Base-by-base conservation (phyloP, 2,888 invertebrate genomes). In the Idaea aversata region DNA sequence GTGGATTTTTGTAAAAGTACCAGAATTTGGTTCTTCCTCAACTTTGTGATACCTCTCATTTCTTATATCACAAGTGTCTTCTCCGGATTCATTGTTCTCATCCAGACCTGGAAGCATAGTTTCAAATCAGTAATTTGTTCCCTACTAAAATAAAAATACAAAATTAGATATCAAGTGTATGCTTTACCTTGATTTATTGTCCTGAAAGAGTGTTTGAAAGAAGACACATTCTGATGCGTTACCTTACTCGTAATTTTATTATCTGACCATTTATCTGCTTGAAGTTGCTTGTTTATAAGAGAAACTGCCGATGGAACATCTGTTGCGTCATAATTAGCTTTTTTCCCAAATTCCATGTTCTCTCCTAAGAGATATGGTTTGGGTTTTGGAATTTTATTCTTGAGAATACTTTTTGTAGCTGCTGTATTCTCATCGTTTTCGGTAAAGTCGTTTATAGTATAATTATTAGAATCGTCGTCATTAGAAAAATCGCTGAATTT, bases 291-390 rank as follows among this genome's bases (percentile, higher is more conserved):
- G 75, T 91, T 92, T 69, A 91, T 89, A 60, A 91, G 75, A 47
- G 88, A 86, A 66, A 91, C 88, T 67, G 88, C 88, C 65, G 85
- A 84, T 63, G 82, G 75, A 63, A 80, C 81, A 67, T 72, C 69
- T 57, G 70, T 67, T 65, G 69, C 71, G 62, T 79, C 77, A 68
- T 80, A 76, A 73, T 81, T 77, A 71, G 76, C 74, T 62, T 76
- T 69, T 59, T 73, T 70, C 84, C 92, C 90, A 84, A 92, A 86
- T 67, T 89, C 93, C 79, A 94, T 93, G 84, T 95, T 95, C 82
- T 95, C 95, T 63, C 96, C 96, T 77, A 96, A 90, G 81, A 95
- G 95, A 89, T 96, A 96, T 75, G 96, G 96, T 84, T 94, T 95
- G 78, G 96, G 96, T 83, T 96, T 96, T 59, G 95, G 91, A 62